phyloP scores from a whole-genome alignment of 2,113 vertebrate species.

The Paedocypris sp. region DNA sequence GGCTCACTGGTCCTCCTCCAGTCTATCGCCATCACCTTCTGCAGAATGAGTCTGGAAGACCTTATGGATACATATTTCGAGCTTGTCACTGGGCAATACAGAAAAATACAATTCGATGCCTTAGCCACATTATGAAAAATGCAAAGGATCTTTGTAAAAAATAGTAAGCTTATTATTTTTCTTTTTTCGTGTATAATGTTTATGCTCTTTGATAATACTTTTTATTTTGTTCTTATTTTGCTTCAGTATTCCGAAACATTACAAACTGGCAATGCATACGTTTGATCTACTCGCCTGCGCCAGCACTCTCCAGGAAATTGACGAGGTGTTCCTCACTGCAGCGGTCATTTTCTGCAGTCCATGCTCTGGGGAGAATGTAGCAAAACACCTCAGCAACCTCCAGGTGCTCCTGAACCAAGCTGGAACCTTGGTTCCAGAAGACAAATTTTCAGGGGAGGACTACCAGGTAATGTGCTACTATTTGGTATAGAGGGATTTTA shows the following conservation, averaged over 20 bases:
- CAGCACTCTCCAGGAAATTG: not conserved
- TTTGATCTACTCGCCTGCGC: not conserved
- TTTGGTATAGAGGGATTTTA: not conserved
- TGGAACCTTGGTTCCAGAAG: not conserved
- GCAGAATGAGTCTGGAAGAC: not conserved
- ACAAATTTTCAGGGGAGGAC: not conserved
- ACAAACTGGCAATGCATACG: not conserved
- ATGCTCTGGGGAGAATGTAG: not conserved
- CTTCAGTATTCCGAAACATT: not conserved
- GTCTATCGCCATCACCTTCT: slow-evolving; percentile 7
- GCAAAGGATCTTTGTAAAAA: slow-evolving; percentile 9
- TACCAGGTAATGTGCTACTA: not conserved
- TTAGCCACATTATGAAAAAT: slow-evolving; percentile 21
- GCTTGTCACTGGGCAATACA: not conserved
- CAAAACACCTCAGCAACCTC: not conserved
- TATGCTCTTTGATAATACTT: not conserved
- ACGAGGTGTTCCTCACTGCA: not conserved
- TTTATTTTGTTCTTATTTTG: not conserved
- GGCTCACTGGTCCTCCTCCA: slow-evolving; percentile 1
- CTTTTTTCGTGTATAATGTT: not conserved
- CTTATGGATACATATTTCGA: not conserved
- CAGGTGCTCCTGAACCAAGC: not conserved
- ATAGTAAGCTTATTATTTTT: too few species aligned
- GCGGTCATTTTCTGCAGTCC: not conserved
- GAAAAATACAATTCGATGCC: not conserved